Evolutionary conservation across 2,797 vertebrate species (phyloP).

Genomic region (Enteromius argenteus): DNA sequence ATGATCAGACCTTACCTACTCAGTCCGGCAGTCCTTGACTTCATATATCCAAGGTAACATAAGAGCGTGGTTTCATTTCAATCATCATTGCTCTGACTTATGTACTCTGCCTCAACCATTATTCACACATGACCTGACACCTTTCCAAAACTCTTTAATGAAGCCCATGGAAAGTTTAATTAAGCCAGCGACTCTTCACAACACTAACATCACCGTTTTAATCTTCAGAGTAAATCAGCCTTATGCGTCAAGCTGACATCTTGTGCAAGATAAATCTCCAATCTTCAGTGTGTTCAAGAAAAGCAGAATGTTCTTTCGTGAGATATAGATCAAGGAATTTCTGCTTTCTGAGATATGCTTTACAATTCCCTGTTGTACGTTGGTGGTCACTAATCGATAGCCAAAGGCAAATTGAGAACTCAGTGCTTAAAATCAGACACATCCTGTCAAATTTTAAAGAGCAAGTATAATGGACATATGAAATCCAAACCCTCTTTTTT

Average conservation of each 20-base stretch:
- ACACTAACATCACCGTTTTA: constrained; percentile 13
- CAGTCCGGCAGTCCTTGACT: neutral
- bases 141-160: constrained; percentile 29
- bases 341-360: constrained; percentile 18
- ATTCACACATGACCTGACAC: constrained; percentile 31
- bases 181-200: constrained; percentile 3
- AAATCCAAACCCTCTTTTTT: constrained; percentile 17
- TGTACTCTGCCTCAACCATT: constrained; percentile 1
- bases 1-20: neutral
- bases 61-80: neutral
- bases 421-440: constrained; percentile 12
- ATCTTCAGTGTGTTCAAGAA: constrained; percentile 8
- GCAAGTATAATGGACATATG: constrained; percentile 22
- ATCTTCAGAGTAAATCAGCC: constrained; percentile 5
- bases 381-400: constrained; percentile 36
- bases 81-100: constrained; percentile 7
- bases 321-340: constrained; percentile 15
- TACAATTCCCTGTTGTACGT: constrained; percentile 3
- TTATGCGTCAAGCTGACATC: neutral
- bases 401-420: constrained; percentile 27
- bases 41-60: constrained; percentile 2
- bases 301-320: neutral
- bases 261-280: constrained; percentile 10
- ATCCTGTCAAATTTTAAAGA: constrained; percentile 38
- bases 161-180: constrained; percentile 35